Evolutionary conservation across 2,888 invertebrate species (phyloP), one percentile per base, ranked within the genome.

Genomic region (Oligia latruncula): DNA sequence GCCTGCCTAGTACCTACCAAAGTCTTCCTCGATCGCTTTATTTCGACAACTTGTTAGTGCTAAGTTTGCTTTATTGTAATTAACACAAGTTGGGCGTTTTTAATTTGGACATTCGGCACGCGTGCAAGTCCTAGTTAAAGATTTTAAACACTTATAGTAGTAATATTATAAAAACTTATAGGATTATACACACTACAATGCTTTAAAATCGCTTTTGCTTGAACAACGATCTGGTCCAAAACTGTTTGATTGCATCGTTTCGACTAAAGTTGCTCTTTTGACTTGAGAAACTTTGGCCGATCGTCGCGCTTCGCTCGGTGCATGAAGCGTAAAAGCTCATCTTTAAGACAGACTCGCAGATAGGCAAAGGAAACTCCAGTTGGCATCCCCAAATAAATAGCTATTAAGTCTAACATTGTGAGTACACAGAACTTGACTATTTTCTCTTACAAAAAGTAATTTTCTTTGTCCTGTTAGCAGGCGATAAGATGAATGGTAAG

Each of bases 181-280:
- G 35, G 29, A 66, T 40, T 65, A 79, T 9, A 71, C 29, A 58
- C 43, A 49, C 40, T 58, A 20, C 15, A 62, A 55, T 29, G 60
- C 13, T 43, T 20, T 77, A 52, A 58, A 43, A 83, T 65, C 40
- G 29, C 49, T 84, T 76, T 80, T 77, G 40, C 62, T 83, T 64
- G 73, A 77, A 84, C 66, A 79, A 75, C 49, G 80, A 70, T 73
- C 80, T 78, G 40, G 40, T 84, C 65, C 71, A 67, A 73, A 80
- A 80, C 60, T 80, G 73, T 76, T 80, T 66, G 66, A 83, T 84
- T 76, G 76, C 84, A 71, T 77, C 74, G 60, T 81, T 81, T 77
- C 74, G 55, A 67, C 74, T 66, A 75, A 81, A 85, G 85, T 81
- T 81, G 74, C 71, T 75, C 84, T 84, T 84, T 84, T 84, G 81